These are phyloP conservation scores for Trachythela sp. DNA, from an alignment of 64 coral and sea anemone species.

Conservation along the genomic window DNA sequence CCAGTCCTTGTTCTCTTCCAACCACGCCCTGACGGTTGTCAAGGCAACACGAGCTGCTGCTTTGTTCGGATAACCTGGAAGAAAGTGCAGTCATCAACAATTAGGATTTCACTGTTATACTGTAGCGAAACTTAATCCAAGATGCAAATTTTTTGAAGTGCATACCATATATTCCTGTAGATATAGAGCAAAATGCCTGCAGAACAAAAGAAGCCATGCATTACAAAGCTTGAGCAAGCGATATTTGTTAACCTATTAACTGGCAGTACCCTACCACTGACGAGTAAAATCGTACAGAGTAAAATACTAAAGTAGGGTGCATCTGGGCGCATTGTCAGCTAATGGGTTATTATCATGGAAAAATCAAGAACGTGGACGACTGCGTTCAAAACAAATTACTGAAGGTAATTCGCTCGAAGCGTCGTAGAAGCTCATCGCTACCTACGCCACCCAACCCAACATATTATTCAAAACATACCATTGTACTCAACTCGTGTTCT, in stretches of 20 bases:
- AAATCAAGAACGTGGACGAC: too few relatives aligned
- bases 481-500: constrained; percentile 49
- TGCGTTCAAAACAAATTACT: background rate
- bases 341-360: too few relatives aligned
- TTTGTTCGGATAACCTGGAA: constrained; percentile 66
- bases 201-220: constrained; percentile 3
- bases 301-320: too few relatives aligned
- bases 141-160: background rate
- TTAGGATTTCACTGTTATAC: background rate
- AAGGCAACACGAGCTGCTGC: constrained; percentile 58
- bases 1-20: background rate
- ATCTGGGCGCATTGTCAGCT: too few relatives aligned
- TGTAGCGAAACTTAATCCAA: background rate
- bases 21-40: constrained; percentile 45
- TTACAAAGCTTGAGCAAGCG: background rate
- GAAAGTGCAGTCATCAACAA: background rate
- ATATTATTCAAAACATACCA: constrained; percentile 49
- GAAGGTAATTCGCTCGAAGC: background rate
- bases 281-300: too few relatives aligned
- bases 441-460: background rate
- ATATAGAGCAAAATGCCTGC: constrained; percentile 57
- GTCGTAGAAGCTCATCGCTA: background rate
- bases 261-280: too few relatives aligned
- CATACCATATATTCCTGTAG: constrained; percentile 60
- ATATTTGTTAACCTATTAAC: too few relatives aligned